Evolutionary conservation across 2,113 vertebrate genomes (phyloP).

Genomic region (Quiscalus mexicanus): DNA sequence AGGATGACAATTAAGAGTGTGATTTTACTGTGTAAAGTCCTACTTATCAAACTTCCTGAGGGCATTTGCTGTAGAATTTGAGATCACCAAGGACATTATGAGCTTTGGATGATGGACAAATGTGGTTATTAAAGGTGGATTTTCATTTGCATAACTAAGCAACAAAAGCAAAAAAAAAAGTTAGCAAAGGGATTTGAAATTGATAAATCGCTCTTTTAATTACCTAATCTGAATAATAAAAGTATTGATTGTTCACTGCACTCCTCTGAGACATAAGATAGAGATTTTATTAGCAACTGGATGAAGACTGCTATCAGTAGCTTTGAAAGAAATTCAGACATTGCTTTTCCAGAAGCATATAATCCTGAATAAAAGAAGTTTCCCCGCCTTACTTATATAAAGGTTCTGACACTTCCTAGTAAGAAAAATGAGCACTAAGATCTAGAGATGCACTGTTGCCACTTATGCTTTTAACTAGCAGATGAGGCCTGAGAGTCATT

Average conservation of each 20-base stretch:
- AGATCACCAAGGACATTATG: neutral
- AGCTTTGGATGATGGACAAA: neutral
- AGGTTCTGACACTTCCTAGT: neutral
- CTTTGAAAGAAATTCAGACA: neutral
- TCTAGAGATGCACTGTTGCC: neutral
- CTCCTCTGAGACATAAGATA: neutral
- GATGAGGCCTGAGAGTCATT: neutral
- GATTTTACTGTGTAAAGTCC: neutral
- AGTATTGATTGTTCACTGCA: neutral
- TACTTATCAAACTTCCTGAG: neutral
- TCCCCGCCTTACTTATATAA: neutral
- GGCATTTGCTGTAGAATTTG: neutral
- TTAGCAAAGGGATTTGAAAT: neutral
- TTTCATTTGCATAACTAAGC: neutral
- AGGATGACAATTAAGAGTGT: neutral
- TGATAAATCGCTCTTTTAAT: neutral
- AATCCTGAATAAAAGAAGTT: neutral
- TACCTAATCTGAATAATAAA: neutral
- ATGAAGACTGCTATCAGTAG: neutral
- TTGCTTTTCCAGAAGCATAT: conserved; percentile 6
- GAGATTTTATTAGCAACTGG: neutral
- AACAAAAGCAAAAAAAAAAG: neutral
- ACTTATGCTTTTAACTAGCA: neutral
- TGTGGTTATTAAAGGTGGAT: neutral
- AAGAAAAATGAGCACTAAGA: conserved; percentile 20